These are phyloP conservation scores for Drosophila melanosoma DNA, from an alignment of 2,888 invertebrate species.

Conservation along the genomic window DNA sequence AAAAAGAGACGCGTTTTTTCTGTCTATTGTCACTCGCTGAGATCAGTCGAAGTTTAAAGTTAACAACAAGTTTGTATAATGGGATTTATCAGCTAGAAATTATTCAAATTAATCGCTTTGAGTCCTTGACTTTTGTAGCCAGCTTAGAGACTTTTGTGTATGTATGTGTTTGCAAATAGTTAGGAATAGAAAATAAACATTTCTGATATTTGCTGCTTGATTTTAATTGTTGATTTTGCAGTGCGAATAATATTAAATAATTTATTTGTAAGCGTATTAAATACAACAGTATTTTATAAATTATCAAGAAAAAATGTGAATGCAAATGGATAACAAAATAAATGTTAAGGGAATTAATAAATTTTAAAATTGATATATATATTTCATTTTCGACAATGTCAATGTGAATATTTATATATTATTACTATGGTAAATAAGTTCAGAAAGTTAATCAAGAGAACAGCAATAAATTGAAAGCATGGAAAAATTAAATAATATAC, in stretches of 20 bases:
- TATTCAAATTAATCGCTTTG: conserved; percentile 8
- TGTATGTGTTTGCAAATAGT: not conserved
- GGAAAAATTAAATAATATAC: not conserved
- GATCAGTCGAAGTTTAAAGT: conserved; percentile 6
- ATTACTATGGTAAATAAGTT: not conserved
- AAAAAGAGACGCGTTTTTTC: conserved; percentile 1
- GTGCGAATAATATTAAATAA: not conserved
- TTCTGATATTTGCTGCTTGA: not conserved
- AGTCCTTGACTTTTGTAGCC: not conserved
- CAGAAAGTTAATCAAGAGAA: not conserved
- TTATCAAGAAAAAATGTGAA: not conserved
- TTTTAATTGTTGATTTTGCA: not conserved
- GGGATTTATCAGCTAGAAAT: not conserved
- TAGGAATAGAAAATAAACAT: not conserved
- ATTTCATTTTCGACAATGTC: too few relatives aligned
- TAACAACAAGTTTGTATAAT: conserved; percentile 7
- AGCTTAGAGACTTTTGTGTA: not conserved
- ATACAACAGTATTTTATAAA: not conserved
- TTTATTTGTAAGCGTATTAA: not conserved
- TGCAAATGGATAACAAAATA: not conserved
- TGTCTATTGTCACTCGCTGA: not conserved
- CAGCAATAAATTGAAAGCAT: not conserved
- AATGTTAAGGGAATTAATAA: not conserved
- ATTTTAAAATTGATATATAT: not conserved
- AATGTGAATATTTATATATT: not conserved